Evolutionary conservation across 2,888 invertebrate species (phyloP), one percentile per base, ranked within the genome.

Genomic region (Capitulum mitella): DNA sequence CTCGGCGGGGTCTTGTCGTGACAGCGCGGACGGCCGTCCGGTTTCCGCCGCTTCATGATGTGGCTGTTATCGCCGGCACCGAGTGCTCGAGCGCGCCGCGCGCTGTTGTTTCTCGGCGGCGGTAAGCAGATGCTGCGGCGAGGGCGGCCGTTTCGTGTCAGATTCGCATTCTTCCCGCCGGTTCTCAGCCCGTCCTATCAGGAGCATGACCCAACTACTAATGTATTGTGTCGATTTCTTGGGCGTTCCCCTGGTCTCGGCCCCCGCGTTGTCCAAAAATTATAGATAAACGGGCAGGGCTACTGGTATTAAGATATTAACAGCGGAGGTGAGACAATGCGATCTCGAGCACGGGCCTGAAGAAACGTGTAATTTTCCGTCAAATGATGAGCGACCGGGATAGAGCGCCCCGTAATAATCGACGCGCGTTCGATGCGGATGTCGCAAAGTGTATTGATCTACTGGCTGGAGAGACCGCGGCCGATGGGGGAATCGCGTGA

Each of bases 231-330:
- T 26, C 70, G 70, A 70, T 70, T 22, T 70, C 3, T 37, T 37
- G 70, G 70, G 70, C 70, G 70, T 70, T 37, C 22, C 70, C 40
- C 70, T 26, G 64, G 12, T 70, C 2, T 26, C 70, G 22, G 22
- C 70, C 70, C 70, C 40, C 70, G 37, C 70, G 22, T 70, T 70
- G 37, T 70, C 70, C 70, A 70, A 70, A 37, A 70, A 70, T 70
- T 70, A 70, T n/a, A 70, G 70, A 70, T 70, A 70, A 70, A 70
- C 40, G 70, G 70, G 6, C 19, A 6, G 3, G 10, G 70, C 70
- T 70, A 70, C 70, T 70, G 70, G 70, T 40, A 40, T 70, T 70
- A 70, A 70, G 70, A 70, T 70, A 70, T 70, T 70, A 70, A 70
- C 70, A 37, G 37, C n/a, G 70, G 22, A 37, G 37, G 70, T 40